Base-by-base conservation (phyloP, 2,797 vertebrate species). In the Rhabdomys pumilio region DNA sequence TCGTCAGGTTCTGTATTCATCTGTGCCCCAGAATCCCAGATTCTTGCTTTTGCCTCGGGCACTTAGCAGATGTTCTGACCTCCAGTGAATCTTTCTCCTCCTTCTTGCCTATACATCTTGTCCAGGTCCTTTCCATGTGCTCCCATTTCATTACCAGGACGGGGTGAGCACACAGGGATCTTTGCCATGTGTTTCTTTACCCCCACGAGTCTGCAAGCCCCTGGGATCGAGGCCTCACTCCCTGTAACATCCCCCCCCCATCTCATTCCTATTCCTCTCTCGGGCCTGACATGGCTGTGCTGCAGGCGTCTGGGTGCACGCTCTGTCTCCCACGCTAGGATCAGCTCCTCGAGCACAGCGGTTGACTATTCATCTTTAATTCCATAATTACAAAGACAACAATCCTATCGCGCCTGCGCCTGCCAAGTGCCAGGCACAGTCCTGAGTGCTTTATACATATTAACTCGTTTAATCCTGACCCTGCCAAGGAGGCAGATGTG, bases 301-400 rank as follows among this genome's bases (percentile, higher is more conserved):
- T 63, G 41, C 69, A 15, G 3, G 20, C 55, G 0, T 26, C 86
- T 50, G 82, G 59, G 81, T 4, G 12, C 86, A 10, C 0, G 34
- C 90, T 72, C 93, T 31, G 47, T 77, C 91, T 86, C 89, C 92
- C 95, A 41, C 31, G 6, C 90, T 19, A 76, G 82, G 83, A 86
- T 77, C 80, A 95, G 82, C 82, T 92, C 94, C 83, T 59, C 0
- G 0, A 59, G 92, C 47, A 4, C 83, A 34, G 83, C 69, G 65
- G 79, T 82, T 31, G 22, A 59, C 95, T 95, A 17, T 76, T 89
- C 87, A 75, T 94, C 83, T 85, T 82, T 94, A 89, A 94, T 94
- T 96, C 95, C 94, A 13, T 81, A 94, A 85, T 95, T 94, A 95
- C 90, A 93, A 91, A 91, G 84, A 89, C 90, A 84, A 89, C 94